Conservation (phyloP, 1,140 invertebrate genomes). For the Nasonia giraulti region DNA sequence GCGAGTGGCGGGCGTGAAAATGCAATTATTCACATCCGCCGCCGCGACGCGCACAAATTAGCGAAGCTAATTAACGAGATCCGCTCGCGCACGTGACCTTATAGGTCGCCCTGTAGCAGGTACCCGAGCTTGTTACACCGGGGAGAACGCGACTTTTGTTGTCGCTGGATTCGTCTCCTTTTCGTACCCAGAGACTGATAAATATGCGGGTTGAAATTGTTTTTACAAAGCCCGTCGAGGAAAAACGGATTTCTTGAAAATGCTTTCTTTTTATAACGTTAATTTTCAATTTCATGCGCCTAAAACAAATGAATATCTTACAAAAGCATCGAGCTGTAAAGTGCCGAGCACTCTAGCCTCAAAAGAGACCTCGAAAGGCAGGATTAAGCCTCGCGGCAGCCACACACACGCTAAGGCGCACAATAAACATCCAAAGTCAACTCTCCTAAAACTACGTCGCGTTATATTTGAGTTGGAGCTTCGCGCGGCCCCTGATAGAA, state of each 20-base stretch:
- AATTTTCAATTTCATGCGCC: too few species aligned
- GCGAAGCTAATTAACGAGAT: slow-evolving; percentile 58
- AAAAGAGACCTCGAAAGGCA: neutral
- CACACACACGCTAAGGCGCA: neutral
- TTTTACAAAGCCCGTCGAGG: too few species aligned
- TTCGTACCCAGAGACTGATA: too few species aligned
- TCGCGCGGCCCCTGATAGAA: neutral
- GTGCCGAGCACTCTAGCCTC: neutral
- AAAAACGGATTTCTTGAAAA: too few species aligned
- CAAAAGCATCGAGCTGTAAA: neutral
- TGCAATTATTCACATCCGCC: slow-evolving; percentile 54
- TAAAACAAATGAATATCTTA: too few species aligned
- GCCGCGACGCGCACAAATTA: slow-evolving; percentile 40
- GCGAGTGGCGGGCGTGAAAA: slow-evolving; percentile 34
- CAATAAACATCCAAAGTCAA: slow-evolving; percentile 10
- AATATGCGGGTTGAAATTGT: too few species aligned
- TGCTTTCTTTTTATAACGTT: too few species aligned
- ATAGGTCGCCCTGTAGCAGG: too few species aligned
- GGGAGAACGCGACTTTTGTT: too few species aligned
- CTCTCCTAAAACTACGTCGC: neutral
- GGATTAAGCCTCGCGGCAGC: neutral
- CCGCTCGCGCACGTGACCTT: neutral
- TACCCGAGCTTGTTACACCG: neutral
- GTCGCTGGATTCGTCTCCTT: too few species aligned
- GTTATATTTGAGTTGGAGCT: slow-evolving; percentile 35